A percentile compares a stretch with the other conserved stretches of the same genome.
phyloP scores from a whole-genome alignment of 2,113 vertebrate species.

The Stictonetta naevosa region DNA sequence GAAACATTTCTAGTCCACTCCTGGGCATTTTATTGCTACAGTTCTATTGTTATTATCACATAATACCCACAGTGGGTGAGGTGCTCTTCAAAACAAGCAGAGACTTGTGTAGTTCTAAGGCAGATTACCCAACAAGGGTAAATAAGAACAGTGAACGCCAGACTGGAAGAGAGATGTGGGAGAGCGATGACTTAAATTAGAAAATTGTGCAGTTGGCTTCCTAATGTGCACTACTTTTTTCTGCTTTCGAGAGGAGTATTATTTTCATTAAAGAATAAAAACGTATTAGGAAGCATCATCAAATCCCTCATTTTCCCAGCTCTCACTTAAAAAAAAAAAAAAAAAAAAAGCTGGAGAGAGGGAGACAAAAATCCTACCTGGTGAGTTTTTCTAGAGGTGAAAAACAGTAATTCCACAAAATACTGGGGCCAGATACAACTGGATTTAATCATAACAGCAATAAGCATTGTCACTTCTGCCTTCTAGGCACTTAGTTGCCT shows the following conservation, averaged over 20 bases:
- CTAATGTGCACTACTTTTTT: not conserved
- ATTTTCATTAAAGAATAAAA: not conserved
- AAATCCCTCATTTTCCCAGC: not conserved
- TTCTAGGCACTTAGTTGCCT: not conserved
- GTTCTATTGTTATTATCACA: not conserved
- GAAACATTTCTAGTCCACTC: not conserved
- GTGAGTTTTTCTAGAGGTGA: not conserved
- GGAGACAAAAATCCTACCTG: not conserved
- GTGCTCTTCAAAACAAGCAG: slow-evolving; percentile 15
- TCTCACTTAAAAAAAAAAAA: not conserved
- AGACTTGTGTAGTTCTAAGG: not conserved
- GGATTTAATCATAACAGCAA: not conserved
- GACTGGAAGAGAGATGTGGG: not conserved
- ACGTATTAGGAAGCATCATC: not conserved
- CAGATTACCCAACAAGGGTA: not conserved
- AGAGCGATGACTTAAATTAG: not conserved
- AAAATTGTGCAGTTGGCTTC: not conserved
- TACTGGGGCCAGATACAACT: not conserved
- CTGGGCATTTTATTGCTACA: not conserved
- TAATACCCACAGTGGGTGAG: not conserved
- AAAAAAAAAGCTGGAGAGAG: not conserved
- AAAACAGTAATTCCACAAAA: not conserved
- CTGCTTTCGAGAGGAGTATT: not conserved
- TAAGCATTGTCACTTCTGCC: not conserved
- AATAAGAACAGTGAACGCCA: not conserved